Evolutionary conservation across 53 echinoderm and acorn worm species (phyloP).

Genomic region (Echinarachnius parma): DNA sequence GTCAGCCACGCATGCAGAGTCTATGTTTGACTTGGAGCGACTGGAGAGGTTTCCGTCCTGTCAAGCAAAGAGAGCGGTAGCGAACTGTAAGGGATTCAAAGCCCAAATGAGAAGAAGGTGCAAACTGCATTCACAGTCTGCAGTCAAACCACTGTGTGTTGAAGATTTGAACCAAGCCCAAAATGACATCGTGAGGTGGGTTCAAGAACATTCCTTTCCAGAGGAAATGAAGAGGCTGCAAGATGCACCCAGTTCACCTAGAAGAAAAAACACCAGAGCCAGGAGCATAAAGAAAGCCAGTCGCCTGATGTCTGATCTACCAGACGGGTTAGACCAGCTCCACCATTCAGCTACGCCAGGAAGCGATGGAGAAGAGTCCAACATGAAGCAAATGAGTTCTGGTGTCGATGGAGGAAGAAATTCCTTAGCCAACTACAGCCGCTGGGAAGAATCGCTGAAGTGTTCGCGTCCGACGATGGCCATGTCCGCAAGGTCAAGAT

Average conservation of each 20-base stretch:
- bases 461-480: too few species aligned
- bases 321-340: slow-evolving; percentile 37
- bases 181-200: slow-evolving; percentile 20
- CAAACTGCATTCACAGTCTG: too few species aligned
- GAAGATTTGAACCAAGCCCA: slow-evolving; percentile 39
- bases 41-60: slow-evolving; percentile 33
- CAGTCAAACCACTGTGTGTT: not conserved
- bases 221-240: not conserved
- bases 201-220: slow-evolving; percentile 30
- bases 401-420: slow-evolving; percentile 65
- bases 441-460: too few species aligned
- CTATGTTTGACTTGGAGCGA: too few species aligned
- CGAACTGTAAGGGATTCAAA: slow-evolving; percentile 13
- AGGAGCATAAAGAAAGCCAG: slow-evolving; percentile 11
- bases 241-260: slow-evolving; percentile 1
- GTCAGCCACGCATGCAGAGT: too few species aligned
- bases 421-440: slow-evolving; percentile 49
- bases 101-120: too few species aligned
- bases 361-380: slow-evolving; percentile 59
- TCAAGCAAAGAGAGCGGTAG: slow-evolving; percentile 40
- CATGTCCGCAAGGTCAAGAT: too few species aligned
- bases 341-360: slow-evolving; percentile 50
- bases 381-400: slow-evolving; percentile 56
- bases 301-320: slow-evolving; percentile 52
- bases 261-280: not conserved